Conservation (phyloP, 2,888 invertebrate species). For the Nomada ferruginata region DNA sequence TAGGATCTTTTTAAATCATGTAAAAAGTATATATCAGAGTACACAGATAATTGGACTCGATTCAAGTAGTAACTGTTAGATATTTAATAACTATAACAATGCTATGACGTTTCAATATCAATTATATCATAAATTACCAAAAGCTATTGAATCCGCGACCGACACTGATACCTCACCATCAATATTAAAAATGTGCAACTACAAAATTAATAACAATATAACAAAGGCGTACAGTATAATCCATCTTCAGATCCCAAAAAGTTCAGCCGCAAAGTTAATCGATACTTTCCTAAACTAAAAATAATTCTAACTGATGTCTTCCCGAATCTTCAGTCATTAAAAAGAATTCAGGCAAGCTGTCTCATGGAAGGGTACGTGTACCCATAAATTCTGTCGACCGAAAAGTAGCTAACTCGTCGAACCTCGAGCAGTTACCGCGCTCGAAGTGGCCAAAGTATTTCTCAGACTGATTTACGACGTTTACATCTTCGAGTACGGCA, state of each 20-base stretch:
- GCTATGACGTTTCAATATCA: too few relatives aligned
- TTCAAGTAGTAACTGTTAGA: too few relatives aligned
- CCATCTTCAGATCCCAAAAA: neutral
- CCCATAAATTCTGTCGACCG: neutral
- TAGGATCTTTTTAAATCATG: too few relatives aligned
- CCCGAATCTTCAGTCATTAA: too few relatives aligned
- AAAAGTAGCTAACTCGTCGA: neutral
- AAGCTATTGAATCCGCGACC: too few relatives aligned
- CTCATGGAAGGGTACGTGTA: neutral
- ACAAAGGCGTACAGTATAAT: neutral
- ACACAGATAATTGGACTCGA: too few relatives aligned
- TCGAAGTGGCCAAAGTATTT: conserved; percentile 1
- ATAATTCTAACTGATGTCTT: neutral
- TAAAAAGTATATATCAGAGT: too few relatives aligned
- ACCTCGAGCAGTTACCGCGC: conserved; percentile 4
- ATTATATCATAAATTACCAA: too few relatives aligned
- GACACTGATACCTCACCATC: too few relatives aligned
- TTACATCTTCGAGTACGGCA: neutral
- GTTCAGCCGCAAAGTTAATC: neutral
- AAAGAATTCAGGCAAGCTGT: neutral
- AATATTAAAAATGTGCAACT: too few relatives aligned
- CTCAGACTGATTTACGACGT: conserved; percentile 20
- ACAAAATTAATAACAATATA: too few relatives aligned
- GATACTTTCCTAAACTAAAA: neutral
- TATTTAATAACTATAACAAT: too few relatives aligned